Evolutionary conservation across 2,888 invertebrate species (phyloP).

Genomic region (Pollenia labialis): DNA sequence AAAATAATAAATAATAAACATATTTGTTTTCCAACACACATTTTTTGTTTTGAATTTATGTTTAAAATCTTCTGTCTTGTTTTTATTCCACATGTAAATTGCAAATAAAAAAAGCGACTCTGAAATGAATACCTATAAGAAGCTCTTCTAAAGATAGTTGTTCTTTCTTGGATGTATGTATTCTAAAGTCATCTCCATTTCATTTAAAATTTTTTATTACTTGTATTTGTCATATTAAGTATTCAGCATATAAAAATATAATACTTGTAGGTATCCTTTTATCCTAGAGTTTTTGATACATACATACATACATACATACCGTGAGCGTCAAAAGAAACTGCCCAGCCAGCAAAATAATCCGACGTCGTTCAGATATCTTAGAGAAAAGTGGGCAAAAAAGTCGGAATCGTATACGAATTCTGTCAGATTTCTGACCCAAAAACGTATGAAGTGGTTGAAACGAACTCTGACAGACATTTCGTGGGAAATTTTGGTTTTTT

Average conservation of each 20-base stretch:
- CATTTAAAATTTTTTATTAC: constrained; percentile 49
- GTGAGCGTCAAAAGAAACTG: no score
- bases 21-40: neutral
- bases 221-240: constrained; percentile 42
- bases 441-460: no score
- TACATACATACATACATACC: neutral
- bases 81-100: neutral
- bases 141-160: neutral
- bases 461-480: no score
- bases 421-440: no score
- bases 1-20: constrained; percentile 7
- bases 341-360: no score
- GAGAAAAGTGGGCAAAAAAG: no score
- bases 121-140: neutral
- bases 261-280: constrained; percentile 11
- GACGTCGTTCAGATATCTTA: no score
- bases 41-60: neutral
- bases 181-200: constrained; percentile 43
- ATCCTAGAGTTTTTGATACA: constrained; percentile 6
- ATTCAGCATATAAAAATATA: constrained; percentile 17
- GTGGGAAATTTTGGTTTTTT: no score
- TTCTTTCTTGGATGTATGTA: constrained; percentile 8
- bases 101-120: neutral
- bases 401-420: no score
- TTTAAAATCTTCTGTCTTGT: constrained; percentile 26